Percentiles rank a stretch among this genome's conserved stretches.
Evolutionary conservation across 2,888 invertebrate genomes (phyloP).

Genomic region (Scaptomyza caliginosa): DNA sequence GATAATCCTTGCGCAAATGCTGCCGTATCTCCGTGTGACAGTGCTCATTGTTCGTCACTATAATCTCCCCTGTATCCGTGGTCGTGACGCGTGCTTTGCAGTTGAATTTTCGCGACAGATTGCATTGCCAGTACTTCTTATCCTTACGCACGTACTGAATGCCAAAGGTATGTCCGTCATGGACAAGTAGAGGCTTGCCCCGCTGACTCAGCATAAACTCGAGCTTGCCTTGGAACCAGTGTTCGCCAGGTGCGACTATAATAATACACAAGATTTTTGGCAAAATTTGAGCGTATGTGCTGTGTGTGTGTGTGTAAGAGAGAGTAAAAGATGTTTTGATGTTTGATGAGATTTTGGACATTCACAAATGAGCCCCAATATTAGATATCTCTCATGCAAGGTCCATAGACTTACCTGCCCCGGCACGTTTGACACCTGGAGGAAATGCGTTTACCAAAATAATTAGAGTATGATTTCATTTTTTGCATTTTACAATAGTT

Average conservation of each 20-base stretch:
- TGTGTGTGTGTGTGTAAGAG: slow-evolving; percentile 27
- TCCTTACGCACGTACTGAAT: slow-evolving; percentile 84
- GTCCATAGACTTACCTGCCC: slow-evolving; percentile 63
- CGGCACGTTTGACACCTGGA: slow-evolving; percentile 1
- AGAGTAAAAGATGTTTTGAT: slow-evolving; percentile 47
- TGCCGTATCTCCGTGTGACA: slow-evolving; percentile 84
- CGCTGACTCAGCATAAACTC: slow-evolving; percentile 85
- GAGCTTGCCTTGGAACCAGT: slow-evolving; percentile 84
- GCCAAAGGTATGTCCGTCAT: slow-evolving; percentile 84
- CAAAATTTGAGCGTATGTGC: slow-evolving; percentile 46
- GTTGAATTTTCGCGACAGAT: slow-evolving; percentile 84
- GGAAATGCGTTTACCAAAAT: slow-evolving; percentile 14
- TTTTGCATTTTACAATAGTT: slow-evolving; percentile 52
- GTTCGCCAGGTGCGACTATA: slow-evolving; percentile 84
- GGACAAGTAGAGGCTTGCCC: slow-evolving; percentile 84
- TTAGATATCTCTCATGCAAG: slow-evolving; percentile 59
- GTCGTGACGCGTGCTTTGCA: slow-evolving; percentile 85
- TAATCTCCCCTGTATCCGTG: slow-evolving; percentile 82
- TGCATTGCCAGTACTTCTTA: slow-evolving; percentile 85
- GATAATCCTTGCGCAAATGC: slow-evolving; percentile 84
- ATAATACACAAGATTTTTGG: slow-evolving; percentile 61
- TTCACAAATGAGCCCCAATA: slow-evolving; percentile 70
- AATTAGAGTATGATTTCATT: slow-evolving; percentile 29
- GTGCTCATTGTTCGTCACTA: slow-evolving; percentile 84
- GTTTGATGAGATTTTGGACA: slow-evolving; percentile 58